Conservation (phyloP, 1,140 invertebrate species). For the Ceratina calcarata region DNA sequence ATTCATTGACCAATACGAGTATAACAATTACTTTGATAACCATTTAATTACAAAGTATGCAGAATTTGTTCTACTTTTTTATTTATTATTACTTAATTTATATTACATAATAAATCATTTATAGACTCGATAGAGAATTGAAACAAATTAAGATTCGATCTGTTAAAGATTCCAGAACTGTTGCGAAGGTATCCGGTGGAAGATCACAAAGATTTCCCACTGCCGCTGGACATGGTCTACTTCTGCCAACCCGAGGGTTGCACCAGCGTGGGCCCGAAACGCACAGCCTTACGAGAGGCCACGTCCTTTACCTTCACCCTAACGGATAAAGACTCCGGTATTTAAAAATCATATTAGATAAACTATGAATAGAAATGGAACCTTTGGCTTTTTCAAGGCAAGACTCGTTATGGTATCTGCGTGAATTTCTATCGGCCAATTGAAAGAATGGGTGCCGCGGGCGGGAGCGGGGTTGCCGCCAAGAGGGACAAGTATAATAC, state of each 20-base stretch:
- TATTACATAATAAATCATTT: too few relatives aligned
- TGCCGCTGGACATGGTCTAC: conserved; percentile 98
- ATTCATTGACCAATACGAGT: not conserved
- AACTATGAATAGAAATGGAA: not conserved
- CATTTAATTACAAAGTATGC: not conserved
- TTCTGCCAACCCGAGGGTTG: conserved; percentile 99
- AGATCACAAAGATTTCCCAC: conserved; percentile 98
- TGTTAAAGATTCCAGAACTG: conserved; percentile 89
- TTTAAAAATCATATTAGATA: conserved; percentile 47
- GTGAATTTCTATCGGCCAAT: conserved; percentile 98
- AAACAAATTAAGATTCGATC: too few relatives aligned
- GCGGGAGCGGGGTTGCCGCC: conserved; percentile 64
- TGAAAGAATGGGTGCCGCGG: conserved; percentile 81
- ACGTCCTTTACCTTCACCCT: conserved; percentile 99
- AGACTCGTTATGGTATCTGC: conserved; percentile 96
- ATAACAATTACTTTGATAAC: too few relatives aligned
- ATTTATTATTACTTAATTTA: not conserved
- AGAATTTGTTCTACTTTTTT: not conserved
- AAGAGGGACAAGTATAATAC: conserved; percentile 82
- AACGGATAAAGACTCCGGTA: conserved; percentile 98
- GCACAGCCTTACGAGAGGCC: conserved; percentile 91
- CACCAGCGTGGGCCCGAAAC: conserved; percentile 92
- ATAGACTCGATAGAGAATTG: too few relatives aligned
- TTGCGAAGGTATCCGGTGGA: conserved; percentile 97
- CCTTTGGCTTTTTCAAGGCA: conserved; percentile 82